Percentiles rank a stretch among this genome's conserved stretches.
Evolutionary conservation across 1,140 invertebrate genomes (phyloP).

Genomic region (Protaetia brevitarsis): DNA sequence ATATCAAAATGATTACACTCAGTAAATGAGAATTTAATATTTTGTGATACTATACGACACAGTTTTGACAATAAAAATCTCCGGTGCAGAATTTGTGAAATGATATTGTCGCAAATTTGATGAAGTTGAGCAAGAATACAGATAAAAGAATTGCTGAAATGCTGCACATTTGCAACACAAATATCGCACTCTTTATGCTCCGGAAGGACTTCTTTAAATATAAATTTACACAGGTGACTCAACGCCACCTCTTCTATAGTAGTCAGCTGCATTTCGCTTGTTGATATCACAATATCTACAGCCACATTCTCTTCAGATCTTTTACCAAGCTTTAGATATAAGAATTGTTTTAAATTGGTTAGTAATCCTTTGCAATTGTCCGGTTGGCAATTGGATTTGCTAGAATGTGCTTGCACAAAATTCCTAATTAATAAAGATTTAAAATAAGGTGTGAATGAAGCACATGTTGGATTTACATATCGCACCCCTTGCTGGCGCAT

Average conservation of each 20-base stretch:
- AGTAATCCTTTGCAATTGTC: neutral
- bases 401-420: neutral
- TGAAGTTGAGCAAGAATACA: neutral
- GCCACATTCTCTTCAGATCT: neutral
- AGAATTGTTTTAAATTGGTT: neutral
- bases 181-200: neutral
- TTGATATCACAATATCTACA: neutral
- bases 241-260: neutral
- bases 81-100: neutral
- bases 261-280: neutral
- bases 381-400: neutral
- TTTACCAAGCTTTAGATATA: neutral
- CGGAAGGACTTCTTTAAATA: neutral
- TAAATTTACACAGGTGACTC: neutral
- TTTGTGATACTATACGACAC: neutral
- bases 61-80: neutral
- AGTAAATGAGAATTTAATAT: neutral
- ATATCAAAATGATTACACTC: neutral
- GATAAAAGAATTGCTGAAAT: neutral
- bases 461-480: neutral
- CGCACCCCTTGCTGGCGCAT: conserved; percentile 12
- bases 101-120: neutral
- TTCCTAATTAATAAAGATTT: neutral
- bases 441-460: neutral
- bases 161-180: neutral